phyloP scores from a whole-genome alignment of 2,888 invertebrate genomes.

The Clostera curtula region DNA sequence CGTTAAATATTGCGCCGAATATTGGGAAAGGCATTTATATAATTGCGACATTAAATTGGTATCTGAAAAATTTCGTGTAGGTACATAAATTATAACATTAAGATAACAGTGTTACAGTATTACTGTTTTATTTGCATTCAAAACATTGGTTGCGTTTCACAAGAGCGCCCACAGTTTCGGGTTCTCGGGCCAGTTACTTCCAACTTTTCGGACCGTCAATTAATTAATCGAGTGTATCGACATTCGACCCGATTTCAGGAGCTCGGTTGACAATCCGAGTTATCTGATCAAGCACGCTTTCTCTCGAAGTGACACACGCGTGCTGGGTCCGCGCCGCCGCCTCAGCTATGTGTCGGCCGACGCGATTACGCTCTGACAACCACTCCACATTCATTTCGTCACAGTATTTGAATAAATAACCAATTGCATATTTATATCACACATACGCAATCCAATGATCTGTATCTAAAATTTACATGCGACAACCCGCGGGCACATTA shows the following conservation, averaged over 20 bases:
- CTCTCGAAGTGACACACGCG: conserved; percentile 58
- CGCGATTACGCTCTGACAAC: conserved; percentile 47
- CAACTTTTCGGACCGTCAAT: conserved; percentile 67
- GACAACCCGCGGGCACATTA: conserved; percentile 40
- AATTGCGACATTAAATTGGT: background rate
- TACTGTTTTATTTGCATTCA: conserved; percentile 18
- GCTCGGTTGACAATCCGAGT: conserved; percentile 72
- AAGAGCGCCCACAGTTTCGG: conserved; percentile 51
- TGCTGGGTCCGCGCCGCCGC: conserved; percentile 14
- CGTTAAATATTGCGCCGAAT: too few relatives aligned
- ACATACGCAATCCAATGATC: conserved; percentile 44
- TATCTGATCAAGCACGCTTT: conserved; percentile 75
- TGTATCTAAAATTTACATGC: conserved; percentile 38
- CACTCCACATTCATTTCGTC: conserved; percentile 62
- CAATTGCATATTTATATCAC: conserved; percentile 56
- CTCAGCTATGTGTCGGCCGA: conserved; percentile 37
- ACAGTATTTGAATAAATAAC: conserved; percentile 66
- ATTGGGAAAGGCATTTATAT: too few relatives aligned
- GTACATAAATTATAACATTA: conserved; percentile 5
- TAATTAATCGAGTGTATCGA: conserved; percentile 74
- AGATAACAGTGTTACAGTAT: conserved; percentile 14
- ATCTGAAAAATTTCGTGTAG: background rate
- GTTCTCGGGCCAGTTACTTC: conserved; percentile 57
- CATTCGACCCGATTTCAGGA: conserved; percentile 74
- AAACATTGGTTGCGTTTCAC: conserved; percentile 38